Conservation (phyloP, 2,888 invertebrate genomes). For the Chymomyza fuscimana region DNA sequence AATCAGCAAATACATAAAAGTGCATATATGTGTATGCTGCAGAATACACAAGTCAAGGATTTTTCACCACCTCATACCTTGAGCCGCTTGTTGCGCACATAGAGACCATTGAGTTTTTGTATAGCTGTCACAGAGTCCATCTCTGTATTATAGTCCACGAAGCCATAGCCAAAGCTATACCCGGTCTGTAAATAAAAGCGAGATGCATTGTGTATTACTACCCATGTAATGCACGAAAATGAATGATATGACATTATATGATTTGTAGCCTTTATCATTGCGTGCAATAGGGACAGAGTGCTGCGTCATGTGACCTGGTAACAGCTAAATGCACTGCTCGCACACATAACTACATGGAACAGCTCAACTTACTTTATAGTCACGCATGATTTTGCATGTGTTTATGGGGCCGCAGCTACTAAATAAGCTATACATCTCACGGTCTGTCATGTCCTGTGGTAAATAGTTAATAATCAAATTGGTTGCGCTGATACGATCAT, state of each 20-base stretch:
- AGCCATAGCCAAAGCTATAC: conserved; percentile 97
- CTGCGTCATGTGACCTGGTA: conserved; percentile 9
- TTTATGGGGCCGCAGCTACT: conserved; percentile 92
- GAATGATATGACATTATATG: background rate
- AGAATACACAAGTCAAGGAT: background rate
- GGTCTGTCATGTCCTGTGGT: conserved; percentile 95
- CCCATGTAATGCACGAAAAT: background rate
- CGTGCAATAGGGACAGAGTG: conserved; percentile 39
- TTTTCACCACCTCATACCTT: conserved; percentile 83
- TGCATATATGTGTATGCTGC: background rate
- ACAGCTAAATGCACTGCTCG: background rate
- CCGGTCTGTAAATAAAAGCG: conserved; percentile 84
- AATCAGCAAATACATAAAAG: background rate
- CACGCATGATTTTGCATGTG: conserved; percentile 94
- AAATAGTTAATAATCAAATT: conserved; percentile 97
- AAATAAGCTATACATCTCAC: conserved; percentile 93
- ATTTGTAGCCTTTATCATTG: conserved; percentile 18
- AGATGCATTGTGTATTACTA: conserved; percentile 14
- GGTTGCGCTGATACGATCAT: conserved; percentile 81
- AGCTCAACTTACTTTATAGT: conserved; percentile 85
- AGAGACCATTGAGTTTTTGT: conserved; percentile 91
- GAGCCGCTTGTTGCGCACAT: conserved; percentile 93
- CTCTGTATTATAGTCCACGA: conserved; percentile 92
- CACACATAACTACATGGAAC: background rate
- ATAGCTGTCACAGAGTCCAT: conserved; percentile 93